Base-by-base conservation (phyloP, 2,113 vertebrate species). In the Salvelinus sp. region DNA sequence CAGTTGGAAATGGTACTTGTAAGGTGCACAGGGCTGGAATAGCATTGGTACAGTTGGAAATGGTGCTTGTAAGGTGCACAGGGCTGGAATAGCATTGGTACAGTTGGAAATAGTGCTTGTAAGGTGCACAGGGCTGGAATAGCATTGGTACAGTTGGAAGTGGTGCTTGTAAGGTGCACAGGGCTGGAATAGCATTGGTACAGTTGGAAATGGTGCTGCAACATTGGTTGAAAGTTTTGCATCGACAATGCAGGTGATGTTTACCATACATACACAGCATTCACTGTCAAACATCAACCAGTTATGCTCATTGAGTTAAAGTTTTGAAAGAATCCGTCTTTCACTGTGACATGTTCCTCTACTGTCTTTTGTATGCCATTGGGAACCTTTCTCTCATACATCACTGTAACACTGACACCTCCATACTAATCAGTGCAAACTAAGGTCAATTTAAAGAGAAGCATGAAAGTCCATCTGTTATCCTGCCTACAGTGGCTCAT, bases 371-470 rank as follows among this genome's bases (percentile, higher is more conserved):
- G 83, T 85, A 73, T 75, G 70, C 60, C 50, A 20, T 16, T 65
- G 13, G 76, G 71, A 70, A 70, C 73, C 65, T 54, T 79, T 22
- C 54, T 28, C 69, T 65, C 66, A 74, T 84, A 78, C 83, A 74
- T 86, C 66, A 68, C 14, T 14, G 4, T 9, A 38, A 63, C 50
- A 20, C 66, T 81, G 57, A 74, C 78, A 70, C 83, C 60, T 63
- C 81, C 80, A 89, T 89, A 88, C 87, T 88, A 88, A 88, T 88
- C 70, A 85, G 88, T 68, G 7, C 23, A 33, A 16, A 76, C 78
- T 77, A 76, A 83, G 79, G 83, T 83, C 48, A 86, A 88, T 83
- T 80, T 89, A 88, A 87, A 88, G 83, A 54, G 63, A 70, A 77
- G 18, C 12, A 28, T 65, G 63, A 65, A 67, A 67, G 27, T 33